Conservation (phyloP, 2,888 invertebrate species). For the Eupithecia subumbrata region DNA sequence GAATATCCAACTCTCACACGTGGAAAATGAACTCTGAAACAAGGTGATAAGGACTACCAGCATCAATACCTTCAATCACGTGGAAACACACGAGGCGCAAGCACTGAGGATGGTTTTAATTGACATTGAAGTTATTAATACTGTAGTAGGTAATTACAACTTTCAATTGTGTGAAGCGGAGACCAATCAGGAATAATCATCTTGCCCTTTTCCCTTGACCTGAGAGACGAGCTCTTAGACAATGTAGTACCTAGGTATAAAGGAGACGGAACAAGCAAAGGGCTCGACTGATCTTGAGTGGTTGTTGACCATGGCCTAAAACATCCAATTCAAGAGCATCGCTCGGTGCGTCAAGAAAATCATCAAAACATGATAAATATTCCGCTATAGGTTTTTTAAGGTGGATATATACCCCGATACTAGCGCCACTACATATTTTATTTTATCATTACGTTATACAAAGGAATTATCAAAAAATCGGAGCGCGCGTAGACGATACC, state of each 20-base stretch:
- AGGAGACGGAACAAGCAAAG: slow-evolving; percentile 1
- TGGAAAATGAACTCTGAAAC: slow-evolving; percentile 22
- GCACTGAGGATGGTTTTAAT: slow-evolving; percentile 16
- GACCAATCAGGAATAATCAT: slow-evolving; percentile 5
- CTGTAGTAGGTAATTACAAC: slow-evolving; percentile 12
- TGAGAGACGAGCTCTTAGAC: not conserved
- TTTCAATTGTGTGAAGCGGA: slow-evolving; percentile 16
- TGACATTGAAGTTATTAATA: slow-evolving; percentile 18
- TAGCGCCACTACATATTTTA: too few species aligned
- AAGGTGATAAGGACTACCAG: not conserved
- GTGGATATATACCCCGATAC: too few species aligned
- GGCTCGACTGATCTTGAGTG: not conserved
- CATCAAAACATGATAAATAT: not conserved
- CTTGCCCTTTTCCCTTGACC: slow-evolving; percentile 1
- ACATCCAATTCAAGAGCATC: not conserved
- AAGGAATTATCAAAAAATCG: too few species aligned
- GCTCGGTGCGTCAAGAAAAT: not conserved
- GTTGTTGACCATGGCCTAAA: not conserved
- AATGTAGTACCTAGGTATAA: not conserved
- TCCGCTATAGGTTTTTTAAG: not conserved
- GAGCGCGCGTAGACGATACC: too few species aligned
- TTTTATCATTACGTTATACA: too few species aligned
- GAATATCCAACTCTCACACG: slow-evolving; percentile 1
- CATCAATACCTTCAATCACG: slow-evolving; percentile 18
- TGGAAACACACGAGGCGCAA: slow-evolving; percentile 17